phyloP scores from a whole-genome alignment of 2,113 vertebrate species.

The Urocolius indicus region DNA sequence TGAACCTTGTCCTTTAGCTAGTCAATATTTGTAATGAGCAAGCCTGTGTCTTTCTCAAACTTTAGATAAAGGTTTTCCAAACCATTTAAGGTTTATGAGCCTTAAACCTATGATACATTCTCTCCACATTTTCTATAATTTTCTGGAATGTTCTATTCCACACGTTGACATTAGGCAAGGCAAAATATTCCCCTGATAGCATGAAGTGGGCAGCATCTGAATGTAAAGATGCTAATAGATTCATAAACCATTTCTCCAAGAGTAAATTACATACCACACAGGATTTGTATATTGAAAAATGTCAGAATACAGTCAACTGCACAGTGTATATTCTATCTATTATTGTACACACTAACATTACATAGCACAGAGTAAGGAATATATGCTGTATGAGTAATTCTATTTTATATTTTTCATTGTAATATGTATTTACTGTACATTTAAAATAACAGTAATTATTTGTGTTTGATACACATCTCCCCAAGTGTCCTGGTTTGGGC shows the following conservation, averaged over 20 bases:
- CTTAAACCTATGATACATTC: neutral
- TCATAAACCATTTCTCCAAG: neutral
- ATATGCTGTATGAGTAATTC: neutral
- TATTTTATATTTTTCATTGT: neutral
- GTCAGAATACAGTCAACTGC: neutral
- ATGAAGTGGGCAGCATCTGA: neutral
- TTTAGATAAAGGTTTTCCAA: constrained; percentile 7
- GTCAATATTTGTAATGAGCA: constrained; percentile 40
- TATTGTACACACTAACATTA: neutral
- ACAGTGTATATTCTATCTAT: neutral
- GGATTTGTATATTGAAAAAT: neutral
- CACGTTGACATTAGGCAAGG: neutral
- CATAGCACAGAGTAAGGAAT: neutral
- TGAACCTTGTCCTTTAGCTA: constrained; percentile 15
- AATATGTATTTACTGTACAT: neutral
- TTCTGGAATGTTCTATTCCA: neutral
- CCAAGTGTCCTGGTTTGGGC: too few relatives aligned
- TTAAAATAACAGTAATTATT: neutral
- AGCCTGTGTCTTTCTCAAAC: neutral
- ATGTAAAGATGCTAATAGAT: neutral
- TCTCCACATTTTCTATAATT: constrained; percentile 11
- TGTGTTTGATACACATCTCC: neutral
- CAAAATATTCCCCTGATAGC: neutral
- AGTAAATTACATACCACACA: neutral
- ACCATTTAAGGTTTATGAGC: neutral